These are phyloP conservation scores for Ceriagrion tenellum DNA, from an alignment of 2,888 invertebrate genomes.

Conservation along the genomic window DNA sequence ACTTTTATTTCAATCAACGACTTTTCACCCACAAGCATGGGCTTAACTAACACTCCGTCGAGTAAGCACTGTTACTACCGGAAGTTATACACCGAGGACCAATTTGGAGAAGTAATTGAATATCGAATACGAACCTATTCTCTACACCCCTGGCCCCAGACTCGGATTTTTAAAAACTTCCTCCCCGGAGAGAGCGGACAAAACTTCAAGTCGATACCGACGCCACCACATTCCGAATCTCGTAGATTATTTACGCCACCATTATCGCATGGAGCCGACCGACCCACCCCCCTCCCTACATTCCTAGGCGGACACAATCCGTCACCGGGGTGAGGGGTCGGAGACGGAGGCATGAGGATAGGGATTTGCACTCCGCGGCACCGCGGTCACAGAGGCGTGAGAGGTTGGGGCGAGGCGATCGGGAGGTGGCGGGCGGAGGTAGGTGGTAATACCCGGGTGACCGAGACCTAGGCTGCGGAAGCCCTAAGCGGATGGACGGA, in stretches of 20 bases:
- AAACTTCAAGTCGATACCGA: neutral
- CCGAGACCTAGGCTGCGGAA: constrained; percentile 1
- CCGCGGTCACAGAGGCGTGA: neutral
- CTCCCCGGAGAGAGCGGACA: neutral
- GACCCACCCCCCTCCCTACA: neutral
- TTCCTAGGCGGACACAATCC: neutral
- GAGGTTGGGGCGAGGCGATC: neutral
- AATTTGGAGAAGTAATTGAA: too few relatives aligned
- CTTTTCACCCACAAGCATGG: too few relatives aligned
- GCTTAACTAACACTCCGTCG: too few relatives aligned
- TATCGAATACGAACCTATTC: too few relatives aligned
- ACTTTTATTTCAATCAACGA: too few relatives aligned
- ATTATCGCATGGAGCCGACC: neutral
- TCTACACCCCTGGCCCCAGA: too few relatives aligned
- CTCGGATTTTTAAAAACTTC: too few relatives aligned
- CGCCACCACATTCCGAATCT: neutral
- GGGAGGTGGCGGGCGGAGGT: neutral
- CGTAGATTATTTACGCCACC: neutral
- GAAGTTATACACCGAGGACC: too few relatives aligned
- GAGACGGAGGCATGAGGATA: neutral
- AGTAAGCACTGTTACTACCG: too few relatives aligned
- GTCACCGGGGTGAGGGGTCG: neutral
- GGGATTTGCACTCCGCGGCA: constrained; percentile 12
- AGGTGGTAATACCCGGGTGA: constrained; percentile 7
- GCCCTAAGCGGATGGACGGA: neutral